Conservation (phyloP, 64 coral and sea anemone genomes). For the Stylophora pistillata region DNA sequence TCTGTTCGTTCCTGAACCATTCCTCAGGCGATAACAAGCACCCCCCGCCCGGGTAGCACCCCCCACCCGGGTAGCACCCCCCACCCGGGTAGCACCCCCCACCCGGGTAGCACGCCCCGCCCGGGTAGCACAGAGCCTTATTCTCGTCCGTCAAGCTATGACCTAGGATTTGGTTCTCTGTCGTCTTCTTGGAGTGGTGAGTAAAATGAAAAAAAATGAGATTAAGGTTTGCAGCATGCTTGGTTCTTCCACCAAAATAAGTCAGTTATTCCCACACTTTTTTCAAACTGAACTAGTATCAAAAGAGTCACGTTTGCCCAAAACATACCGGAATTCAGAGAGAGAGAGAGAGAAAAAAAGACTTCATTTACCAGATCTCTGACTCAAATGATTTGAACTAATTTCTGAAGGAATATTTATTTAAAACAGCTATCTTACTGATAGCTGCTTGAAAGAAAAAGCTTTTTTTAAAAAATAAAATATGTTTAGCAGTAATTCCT, state of each 20-base stretch:
- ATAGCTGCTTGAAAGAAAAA: no score
- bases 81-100: conserved; percentile 45
- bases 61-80: conserved; percentile 49
- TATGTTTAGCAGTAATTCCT: no score
- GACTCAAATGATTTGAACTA: no score
- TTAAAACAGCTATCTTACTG: no score
- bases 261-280: no score
- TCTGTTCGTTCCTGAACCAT: not conserved
- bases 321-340: no score
- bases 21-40: conserved; percentile 1
- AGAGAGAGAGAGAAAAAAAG: no score
- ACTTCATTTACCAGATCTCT: no score
- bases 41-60: conserved; percentile 45
- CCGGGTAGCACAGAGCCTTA: conserved; percentile 50
- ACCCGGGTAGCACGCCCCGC: conserved; percentile 39
- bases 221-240: not conserved
- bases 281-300: no score
- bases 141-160: conserved; percentile 41
- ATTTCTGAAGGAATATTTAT: no score
- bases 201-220: not conserved
- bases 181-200: conserved; percentile 79
- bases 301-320: no score
- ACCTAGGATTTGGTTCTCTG: conserved; percentile 71
- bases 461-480: no score
- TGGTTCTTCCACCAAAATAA: not conserved